Evolutionary conservation across 1,140 invertebrate genomes (phyloP), one percentile per base, ranked within the genome.

Genomic region (Drosophila azteca): DNA sequence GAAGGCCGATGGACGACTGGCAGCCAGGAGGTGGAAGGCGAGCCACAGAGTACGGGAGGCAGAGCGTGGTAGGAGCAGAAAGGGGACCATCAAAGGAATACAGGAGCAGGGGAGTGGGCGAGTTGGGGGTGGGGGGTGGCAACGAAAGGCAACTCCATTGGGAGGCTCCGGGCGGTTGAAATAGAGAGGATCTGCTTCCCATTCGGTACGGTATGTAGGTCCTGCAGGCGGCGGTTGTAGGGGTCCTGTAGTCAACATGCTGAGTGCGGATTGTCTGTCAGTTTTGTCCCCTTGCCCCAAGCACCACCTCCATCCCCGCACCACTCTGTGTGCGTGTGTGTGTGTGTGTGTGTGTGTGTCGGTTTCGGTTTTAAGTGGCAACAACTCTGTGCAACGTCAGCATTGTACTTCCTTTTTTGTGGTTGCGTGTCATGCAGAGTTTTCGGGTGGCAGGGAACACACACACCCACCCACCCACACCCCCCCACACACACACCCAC

Each of bases 351-450:
- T 20, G 50, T 54, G 31, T 77, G 73, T 84, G 63, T 77, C 67
- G 61, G 81, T 76, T 83, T 83, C 71, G 80, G 80, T 83, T 79
- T 79, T 62, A 83, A 77, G 59, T 77, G 72, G 81, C 81, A 85
- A 77, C 81, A 85, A 77, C 81, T 85, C 72, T 80, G 77, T 85
- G 81, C 81, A 85, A 72, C 70, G 81, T 85, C 81, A 85, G 81
- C 81, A 85, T 69, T 77, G 77, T 26, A 5, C 24, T 26, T 26
- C 4, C 24, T 26, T 26, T 26, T 26, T 26, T 26, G 24, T 26
- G 24, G 24, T 26, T 26, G 24, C 5, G 24, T 26, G 5, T 26
- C 24, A 26, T 26, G 24, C 24, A 26, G 4, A 26, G 24, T 26
- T 26, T 26, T 26, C 24, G 24, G 24, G 0, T 20, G 17, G 17